These are phyloP conservation scores for Grallaria varia DNA, from an alignment of 2,113 vertebrate species.

Conservation along the genomic window DNA sequence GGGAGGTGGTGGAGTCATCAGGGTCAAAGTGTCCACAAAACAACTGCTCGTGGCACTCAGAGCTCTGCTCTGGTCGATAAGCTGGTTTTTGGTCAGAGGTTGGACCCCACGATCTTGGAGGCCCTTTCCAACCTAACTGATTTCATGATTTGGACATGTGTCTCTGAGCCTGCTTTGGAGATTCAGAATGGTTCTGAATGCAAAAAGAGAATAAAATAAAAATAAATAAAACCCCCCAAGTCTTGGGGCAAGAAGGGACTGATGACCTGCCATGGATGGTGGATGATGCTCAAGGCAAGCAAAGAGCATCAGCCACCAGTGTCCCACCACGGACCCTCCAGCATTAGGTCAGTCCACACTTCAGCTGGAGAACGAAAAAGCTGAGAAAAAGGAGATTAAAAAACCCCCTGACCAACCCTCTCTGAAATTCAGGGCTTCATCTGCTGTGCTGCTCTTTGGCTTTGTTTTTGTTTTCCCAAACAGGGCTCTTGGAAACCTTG, in stretches of 20 bases:
- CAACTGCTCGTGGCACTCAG: rapidly evolving
- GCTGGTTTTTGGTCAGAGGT: not conserved
- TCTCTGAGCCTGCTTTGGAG: not conserved
- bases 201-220: not conserved
- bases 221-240: not conserved
- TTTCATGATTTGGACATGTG: not conserved
- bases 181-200: not conserved
- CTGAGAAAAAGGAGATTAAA: not conserved
- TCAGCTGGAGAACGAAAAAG: not conserved
- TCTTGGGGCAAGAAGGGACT: not conserved
- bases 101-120: not conserved
- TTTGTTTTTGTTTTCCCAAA: conserved; percentile 45
- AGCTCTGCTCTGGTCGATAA: not conserved
- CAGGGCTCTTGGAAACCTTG: conserved; percentile 60
- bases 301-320: not conserved
- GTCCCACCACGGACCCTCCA: not conserved
- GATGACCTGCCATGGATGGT: not conserved
- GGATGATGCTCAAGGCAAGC: not conserved
- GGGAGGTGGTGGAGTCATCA: not conserved
- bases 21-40: not conserved
- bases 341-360: not conserved
- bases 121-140: not conserved
- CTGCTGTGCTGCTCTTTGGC: conserved; percentile 1
- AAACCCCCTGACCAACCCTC: not conserved
- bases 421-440: not conserved